Evolutionary conservation across 2,888 invertebrate genomes (phyloP), one percentile per base, ranked within the genome.

Genomic region (Nomada fucata): DNA sequence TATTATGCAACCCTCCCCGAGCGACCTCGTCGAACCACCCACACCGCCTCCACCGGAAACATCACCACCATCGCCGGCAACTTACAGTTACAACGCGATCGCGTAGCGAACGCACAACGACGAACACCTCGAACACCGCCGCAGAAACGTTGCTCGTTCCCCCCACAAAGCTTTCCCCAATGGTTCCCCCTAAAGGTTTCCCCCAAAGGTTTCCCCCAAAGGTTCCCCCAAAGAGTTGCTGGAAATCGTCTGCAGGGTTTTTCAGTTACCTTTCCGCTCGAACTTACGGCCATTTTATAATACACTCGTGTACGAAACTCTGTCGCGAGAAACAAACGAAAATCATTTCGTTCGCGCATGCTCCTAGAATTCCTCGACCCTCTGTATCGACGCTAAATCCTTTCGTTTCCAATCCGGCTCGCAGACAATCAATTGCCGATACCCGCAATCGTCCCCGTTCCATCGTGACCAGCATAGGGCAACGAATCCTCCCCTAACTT

Each of bases 1-100:
- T 90, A 91, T 92, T 92, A 92, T 92, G 92, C 92, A 92, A 92
- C 92, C 92, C 91, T 89, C 89, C 90, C 86, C 55, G 87, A 88
- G 85, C 90, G 82, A 89, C 88, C 89, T 86, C 70, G 84, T 87
- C 89, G 88, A 84, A 86, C 86, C 87, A 85, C 89, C 79, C 79
- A 72, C 73, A 57, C 55, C 20, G 15, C 72, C 74, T 44, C 65
- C 74, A 47, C 76, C 76, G 73, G 53, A 79, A 72, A 60, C 81
- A 60, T 75, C 71, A 67, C 74, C 76, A 67, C 60, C 72, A 77
- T 72, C 63, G 67, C 68, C 55, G 44, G 65, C 70, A 52, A 81
- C 79, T 85, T 79, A 23, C 67, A 67, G 50, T 75, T 83, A 80
- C 79, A 78, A 81, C 78, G 80, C 82, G 77, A 83, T 82, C 69